These are phyloP conservation scores for Pseudomugil gertrudae DNA, from an alignment of 2,797 vertebrate species.

Conservation along the genomic window DNA sequence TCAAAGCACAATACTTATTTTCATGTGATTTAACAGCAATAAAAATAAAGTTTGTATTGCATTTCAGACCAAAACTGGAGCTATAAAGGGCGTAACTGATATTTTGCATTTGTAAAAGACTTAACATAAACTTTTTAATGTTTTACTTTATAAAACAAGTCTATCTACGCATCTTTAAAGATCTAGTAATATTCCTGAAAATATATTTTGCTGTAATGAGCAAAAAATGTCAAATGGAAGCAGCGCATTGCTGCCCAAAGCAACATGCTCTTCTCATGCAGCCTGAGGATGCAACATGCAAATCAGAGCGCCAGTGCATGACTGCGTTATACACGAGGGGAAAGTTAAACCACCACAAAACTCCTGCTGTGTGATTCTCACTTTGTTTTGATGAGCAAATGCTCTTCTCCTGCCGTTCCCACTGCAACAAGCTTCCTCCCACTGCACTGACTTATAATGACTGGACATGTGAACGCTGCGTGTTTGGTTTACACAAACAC, in stretches of 20 bases:
- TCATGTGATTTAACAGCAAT: background rate
- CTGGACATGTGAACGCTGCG: slow-evolving; percentile 10
- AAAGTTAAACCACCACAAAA: slow-evolving; percentile 9
- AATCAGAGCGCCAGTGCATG: background rate
- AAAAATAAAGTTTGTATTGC: background rate
- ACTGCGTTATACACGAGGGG: background rate
- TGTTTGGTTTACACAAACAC: slow-evolving; percentile 13
- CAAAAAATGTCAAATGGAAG: background rate
- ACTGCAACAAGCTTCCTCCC: slow-evolving; percentile 21
- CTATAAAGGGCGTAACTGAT: background rate
- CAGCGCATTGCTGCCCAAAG: background rate
- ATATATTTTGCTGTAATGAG: background rate
- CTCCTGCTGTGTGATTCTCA: background rate
- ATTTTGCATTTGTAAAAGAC: background rate
- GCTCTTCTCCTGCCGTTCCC: background rate
- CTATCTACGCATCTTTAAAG: background rate
- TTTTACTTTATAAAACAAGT: background rate
- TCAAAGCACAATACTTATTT: background rate
- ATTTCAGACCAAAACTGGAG: background rate
- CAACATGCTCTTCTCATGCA: background rate
- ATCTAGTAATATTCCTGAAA: background rate
- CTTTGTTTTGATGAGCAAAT: slow-evolving; percentile 21
- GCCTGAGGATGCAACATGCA: background rate
- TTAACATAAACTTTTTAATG: too few species aligned
- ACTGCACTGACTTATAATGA: slow-evolving; percentile 15